Evolutionary conservation across 2,113 vertebrate genomes (phyloP).

Genomic region (Barbus barbus): DNA sequence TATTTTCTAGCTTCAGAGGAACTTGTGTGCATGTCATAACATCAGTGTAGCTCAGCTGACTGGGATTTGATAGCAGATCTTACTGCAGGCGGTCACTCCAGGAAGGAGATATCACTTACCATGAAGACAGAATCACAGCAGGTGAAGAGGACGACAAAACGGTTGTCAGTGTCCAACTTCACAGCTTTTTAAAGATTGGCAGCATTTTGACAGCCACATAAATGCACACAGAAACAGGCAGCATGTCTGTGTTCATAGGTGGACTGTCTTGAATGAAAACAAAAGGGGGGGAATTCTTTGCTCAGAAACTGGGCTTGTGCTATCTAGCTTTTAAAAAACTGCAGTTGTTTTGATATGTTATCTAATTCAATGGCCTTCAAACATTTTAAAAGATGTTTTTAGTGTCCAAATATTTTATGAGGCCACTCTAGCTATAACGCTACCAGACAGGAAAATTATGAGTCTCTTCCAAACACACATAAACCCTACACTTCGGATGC

Average conservation of each 20-base stretch:
- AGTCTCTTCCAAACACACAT: neutral
- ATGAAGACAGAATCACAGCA: conserved; percentile 9
- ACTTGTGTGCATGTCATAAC: conserved; percentile 5
- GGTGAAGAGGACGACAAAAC: conserved; percentile 17
- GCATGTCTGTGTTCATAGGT: neutral
- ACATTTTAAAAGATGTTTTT: neutral
- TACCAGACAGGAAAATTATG: neutral
- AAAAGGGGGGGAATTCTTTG: too few relatives aligned
- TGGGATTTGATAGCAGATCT: neutral
- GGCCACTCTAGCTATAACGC: neutral
- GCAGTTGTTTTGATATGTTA: neutral
- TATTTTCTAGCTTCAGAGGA: conserved; percentile 7
- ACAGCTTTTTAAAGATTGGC: neutral
- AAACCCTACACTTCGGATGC: neutral
- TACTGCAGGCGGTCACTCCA: neutral
- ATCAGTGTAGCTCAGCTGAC: neutral
- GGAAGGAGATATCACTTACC: conserved; percentile 12
- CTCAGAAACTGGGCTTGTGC: neutral
- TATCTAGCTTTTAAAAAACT: neutral
- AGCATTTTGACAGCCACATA: neutral
- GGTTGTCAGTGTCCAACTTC: neutral
- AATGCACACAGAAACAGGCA: neutral
- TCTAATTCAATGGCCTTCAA: neutral
- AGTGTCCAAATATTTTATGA: neutral
- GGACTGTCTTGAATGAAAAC: neutral